Evolutionary conservation across 1,140 invertebrate genomes (phyloP).

Genomic region (Daktulosphaira vitifoliae): DNA sequence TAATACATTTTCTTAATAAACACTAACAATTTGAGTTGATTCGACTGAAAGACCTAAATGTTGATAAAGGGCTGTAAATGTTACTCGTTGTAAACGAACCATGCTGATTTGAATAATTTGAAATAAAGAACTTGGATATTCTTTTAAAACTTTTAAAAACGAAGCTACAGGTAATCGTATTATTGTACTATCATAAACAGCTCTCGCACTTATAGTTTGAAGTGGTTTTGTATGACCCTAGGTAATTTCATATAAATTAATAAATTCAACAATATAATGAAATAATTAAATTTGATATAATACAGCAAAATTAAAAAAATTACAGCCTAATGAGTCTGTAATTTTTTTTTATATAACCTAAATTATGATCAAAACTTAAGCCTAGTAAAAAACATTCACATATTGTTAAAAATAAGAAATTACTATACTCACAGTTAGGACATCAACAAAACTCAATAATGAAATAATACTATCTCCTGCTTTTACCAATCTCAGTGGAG

Average conservation of each 20-base stretch:
- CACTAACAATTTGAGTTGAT: slow-evolving; percentile 58
- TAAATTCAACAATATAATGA: no score
- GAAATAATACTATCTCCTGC: slow-evolving; percentile 93
- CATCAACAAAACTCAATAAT: slow-evolving; percentile 91
- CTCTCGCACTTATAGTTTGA: slow-evolving; percentile 91
- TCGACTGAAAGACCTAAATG: slow-evolving; percentile 88
- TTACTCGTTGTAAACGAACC: slow-evolving; percentile 92
- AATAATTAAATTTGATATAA: no score
- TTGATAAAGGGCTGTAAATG: slow-evolving; percentile 94
- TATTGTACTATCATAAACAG: slow-evolving; percentile 79
- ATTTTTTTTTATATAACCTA: no score
- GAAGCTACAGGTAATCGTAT: slow-evolving; percentile 79
- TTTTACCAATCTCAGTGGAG: slow-evolving; percentile 82
- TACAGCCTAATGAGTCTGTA: no score
- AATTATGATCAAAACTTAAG: no score
- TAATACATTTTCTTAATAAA: no score
- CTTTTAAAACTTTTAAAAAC: slow-evolving; percentile 74
- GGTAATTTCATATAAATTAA: slow-evolving; percentile 39
- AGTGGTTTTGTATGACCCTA: slow-evolving; percentile 86
- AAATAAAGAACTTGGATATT: slow-evolving; percentile 90
- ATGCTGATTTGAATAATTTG: slow-evolving; percentile 96
- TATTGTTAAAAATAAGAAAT: no score
- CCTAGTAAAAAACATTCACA: no score
- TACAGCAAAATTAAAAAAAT: no score
- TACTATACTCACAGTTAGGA: slow-evolving; percentile 70